Base-by-base conservation (phyloP, 2,797 vertebrate species). In the Capromys pilorides region DNA sequence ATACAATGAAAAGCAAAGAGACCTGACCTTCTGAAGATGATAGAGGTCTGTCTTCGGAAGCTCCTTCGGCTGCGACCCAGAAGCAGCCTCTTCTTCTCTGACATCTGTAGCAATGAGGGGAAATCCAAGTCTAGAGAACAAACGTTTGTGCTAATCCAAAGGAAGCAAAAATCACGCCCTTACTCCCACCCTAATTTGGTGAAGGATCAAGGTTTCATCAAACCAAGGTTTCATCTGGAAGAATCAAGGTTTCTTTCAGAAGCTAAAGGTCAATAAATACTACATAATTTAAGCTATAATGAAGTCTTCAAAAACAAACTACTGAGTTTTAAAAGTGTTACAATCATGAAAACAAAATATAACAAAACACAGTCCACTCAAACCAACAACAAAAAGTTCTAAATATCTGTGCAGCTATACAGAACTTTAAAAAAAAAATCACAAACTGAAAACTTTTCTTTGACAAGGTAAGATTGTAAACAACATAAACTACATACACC, bases 31-130 rank as follows among this genome's bases (percentile, higher is more conserved):
- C 97, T 99, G 99, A 97, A 99, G 99, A 89, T 99, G 99, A 98
- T 99, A 99, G 90, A 99, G 99, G 97, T 99, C 99, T 0, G 99
- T 99, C 98, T 99, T 99, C 96, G 99, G 99, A 51, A 99, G 98
- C 61, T 98, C 98, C 97, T 98, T 99, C 93, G 98, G 98, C 79
- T 99, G 98, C 21, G 98, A 98, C 26, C 96, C 88, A 61, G 98
- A 97, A 80, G 98, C 95, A 61, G 98, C 98, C 67, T 97, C 98
- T 80, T 96, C 98, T 80, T 98, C 97, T 92, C 59, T 97, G 94
- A 91, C 93, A 96, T 98, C 98, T 97, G 95, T 87, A 95, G 7
- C 86, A 97, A 0, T 75, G 61, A 93, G 54, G 24, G 21, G 83
- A 94, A 97, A 96, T 77, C 67, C 67, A 84, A 95, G 26, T 77